These are phyloP conservation scores for Petrosia ficiformis DNA, from an alignment of 37 sponge, comb jelly and placozoan species.

Conservation along the genomic window DNA sequence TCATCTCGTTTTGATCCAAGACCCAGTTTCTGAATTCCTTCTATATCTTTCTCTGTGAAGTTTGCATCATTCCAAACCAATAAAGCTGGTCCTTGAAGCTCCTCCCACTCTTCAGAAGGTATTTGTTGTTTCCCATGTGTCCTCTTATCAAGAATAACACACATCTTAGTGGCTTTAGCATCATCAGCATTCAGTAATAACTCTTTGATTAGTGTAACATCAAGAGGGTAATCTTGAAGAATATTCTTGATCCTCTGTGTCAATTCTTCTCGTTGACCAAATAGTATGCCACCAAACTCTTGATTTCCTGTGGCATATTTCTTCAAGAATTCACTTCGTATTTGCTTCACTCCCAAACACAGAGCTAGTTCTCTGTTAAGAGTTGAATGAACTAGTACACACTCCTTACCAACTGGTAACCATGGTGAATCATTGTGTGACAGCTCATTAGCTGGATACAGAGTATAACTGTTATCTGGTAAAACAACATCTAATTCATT, in stretches of 20 bases:
- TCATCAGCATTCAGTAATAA: constrained; percentile 9
- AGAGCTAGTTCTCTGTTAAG: constrained; percentile 21
- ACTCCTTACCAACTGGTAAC: constrained; percentile 10
- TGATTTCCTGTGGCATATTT: background rate
- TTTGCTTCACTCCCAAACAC: constrained; percentile 23
- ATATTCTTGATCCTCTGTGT: constrained; percentile 29
- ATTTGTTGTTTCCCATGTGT: background rate
- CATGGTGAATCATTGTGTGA: constrained; percentile 35
- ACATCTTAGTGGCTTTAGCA: constrained; percentile 65
- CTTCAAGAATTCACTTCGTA: constrained; percentile 40
- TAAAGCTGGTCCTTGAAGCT: constrained; percentile 74
- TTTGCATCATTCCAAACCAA: constrained; percentile 64
- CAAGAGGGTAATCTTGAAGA: constrained; percentile 13
- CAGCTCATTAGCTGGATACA: constrained; percentile 25
- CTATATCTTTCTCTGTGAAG: constrained; percentile 44
- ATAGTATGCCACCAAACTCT: constrained; percentile 2
- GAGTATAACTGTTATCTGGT: constrained; percentile 13
- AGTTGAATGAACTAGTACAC: constrained; percentile 13
- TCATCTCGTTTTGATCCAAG: constrained; percentile 55
- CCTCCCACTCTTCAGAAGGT: constrained; percentile 42
- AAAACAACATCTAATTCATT: background rate
- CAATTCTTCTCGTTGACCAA: constrained; percentile 40
- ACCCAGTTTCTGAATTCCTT: constrained; percentile 67
- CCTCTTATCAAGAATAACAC: constrained; percentile 59
- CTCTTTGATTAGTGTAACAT: constrained; percentile 8